A percentile compares a stretch with the other conserved stretches of the same genome.
Conservation (phyloP, 2,797 vertebrate genomes). For the Pipistrellus pygmaeus region DNA sequence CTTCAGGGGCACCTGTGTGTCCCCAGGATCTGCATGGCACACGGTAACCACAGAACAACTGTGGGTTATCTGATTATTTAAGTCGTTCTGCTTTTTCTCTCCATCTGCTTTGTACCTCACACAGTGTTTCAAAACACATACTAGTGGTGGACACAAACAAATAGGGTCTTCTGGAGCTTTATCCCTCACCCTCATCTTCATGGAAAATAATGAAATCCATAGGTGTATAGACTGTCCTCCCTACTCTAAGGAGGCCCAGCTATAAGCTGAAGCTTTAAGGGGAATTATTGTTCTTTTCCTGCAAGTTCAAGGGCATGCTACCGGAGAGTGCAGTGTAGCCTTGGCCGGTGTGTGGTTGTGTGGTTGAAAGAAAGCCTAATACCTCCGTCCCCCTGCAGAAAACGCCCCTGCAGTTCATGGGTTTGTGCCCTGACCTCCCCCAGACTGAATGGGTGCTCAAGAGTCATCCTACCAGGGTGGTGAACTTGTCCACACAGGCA, state of each 20-base stretch:
- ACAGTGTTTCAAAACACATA: neutral
- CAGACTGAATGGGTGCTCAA: fast-evolving
- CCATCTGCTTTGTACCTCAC: neutral
- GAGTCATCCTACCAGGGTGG: slow-evolving; percentile 90
- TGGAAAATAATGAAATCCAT: neutral
- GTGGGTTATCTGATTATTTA: neutral
- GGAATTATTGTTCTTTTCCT: neutral
- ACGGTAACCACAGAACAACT: neutral
- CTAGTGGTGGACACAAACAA: neutral
- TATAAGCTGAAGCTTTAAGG: neutral
- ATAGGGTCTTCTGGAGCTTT: neutral
- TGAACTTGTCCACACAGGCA: slow-evolving; percentile 94
- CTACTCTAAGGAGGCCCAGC: no score
- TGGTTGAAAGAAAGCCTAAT: neutral
- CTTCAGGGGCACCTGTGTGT: neutral
- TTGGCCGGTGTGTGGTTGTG: neutral
- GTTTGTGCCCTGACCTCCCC: neutral
- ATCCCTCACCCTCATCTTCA: neutral
- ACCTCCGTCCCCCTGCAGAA: neutral
- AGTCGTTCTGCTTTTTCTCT: neutral
- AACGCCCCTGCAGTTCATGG: neutral
- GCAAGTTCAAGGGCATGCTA: neutral
- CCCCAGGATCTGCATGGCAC: neutral
- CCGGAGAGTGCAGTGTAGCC: fast-evolving
- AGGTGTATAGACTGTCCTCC: neutral